Conservation (phyloP, 2,797 vertebrate species). For the Sylvia borin region DNA sequence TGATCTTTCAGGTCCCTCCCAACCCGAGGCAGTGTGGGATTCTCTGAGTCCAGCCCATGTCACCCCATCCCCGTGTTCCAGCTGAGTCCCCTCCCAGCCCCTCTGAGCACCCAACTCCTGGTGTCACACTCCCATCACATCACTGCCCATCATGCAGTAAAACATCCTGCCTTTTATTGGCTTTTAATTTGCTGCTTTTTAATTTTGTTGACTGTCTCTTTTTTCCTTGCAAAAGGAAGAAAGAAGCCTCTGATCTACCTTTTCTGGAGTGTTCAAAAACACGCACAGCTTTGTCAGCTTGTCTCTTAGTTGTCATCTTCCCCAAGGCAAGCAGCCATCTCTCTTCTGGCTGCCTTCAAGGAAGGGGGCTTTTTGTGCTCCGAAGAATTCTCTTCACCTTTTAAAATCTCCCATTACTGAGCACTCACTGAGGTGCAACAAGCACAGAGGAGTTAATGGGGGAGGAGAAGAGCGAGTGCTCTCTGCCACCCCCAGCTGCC, state of each 20-base stretch:
- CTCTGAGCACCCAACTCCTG: background rate
- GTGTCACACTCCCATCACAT: background rate
- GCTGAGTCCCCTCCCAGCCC: background rate
- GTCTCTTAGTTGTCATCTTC: slow-evolving; percentile 25
- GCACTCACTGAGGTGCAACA: background rate
- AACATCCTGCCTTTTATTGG: background rate
- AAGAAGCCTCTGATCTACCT: slow-evolving; percentile 46
- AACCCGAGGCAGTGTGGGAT: background rate
- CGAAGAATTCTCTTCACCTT: background rate
- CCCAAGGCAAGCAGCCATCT: slow-evolving; percentile 16
- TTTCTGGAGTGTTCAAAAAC: slow-evolving; percentile 31
- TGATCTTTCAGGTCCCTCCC: background rate
- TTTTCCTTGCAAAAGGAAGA: slow-evolving; percentile 12
- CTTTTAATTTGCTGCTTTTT: slow-evolving; percentile 52
- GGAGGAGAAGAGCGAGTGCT: background rate
- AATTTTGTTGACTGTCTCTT: slow-evolving; percentile 24
- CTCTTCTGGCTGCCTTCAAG: background rate
- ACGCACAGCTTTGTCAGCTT: background rate
- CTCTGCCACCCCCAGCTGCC: background rate
- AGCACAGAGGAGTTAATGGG: background rate
- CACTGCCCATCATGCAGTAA: background rate
- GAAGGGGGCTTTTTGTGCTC: background rate
- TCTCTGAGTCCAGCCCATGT: background rate
- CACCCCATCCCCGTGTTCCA: background rate
- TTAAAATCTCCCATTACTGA: background rate